These are phyloP conservation scores for Rhynchopsitta pachyrhyncha DNA, from an alignment of 2,113 vertebrate genomes.

Conservation along the genomic window DNA sequence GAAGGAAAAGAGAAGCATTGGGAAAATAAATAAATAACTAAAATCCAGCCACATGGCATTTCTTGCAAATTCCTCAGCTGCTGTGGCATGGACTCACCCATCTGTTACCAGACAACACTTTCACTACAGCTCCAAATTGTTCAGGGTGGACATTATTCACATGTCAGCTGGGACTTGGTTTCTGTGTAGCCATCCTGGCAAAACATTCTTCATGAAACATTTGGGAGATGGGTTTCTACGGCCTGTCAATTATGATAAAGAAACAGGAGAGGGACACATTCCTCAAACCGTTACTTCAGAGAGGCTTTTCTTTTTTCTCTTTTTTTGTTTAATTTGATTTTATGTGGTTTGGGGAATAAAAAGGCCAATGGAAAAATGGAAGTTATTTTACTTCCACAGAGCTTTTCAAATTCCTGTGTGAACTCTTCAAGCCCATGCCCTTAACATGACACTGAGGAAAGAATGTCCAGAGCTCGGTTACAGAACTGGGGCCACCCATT, in stretches of 20 bases:
- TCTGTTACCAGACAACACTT: constrained; percentile 39
- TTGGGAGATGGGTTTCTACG: constrained; percentile 19
- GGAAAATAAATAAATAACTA: not conserved
- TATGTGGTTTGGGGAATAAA: not conserved
- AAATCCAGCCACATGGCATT: constrained; percentile 16
- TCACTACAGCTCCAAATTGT: constrained; percentile 27
- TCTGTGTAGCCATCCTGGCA: not conserved
- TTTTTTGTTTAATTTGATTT: not conserved
- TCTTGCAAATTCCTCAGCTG: constrained; percentile 33
- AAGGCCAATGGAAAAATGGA: not conserved
- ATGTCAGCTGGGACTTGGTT: constrained; percentile 28
- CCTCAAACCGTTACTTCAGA: not conserved
- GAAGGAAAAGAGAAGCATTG: not conserved
- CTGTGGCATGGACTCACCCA: constrained; percentile 14
- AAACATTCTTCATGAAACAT: constrained; percentile 49
- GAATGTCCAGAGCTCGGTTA: not conserved
- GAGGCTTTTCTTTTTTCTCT: not conserved
- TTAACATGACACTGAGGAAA: rapidly evolving
- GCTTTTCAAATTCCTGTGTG: not conserved
- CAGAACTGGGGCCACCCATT: not conserved
- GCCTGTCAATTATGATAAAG: constrained; percentile 41
- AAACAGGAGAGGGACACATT: not conserved
- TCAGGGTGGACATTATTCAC: constrained; percentile 49
- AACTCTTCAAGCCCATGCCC: not conserved
- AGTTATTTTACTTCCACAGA: not conserved